Evolutionary conservation across 1,140 invertebrate species (phyloP).

Genomic region (Pogonomyrmex californicus): DNA sequence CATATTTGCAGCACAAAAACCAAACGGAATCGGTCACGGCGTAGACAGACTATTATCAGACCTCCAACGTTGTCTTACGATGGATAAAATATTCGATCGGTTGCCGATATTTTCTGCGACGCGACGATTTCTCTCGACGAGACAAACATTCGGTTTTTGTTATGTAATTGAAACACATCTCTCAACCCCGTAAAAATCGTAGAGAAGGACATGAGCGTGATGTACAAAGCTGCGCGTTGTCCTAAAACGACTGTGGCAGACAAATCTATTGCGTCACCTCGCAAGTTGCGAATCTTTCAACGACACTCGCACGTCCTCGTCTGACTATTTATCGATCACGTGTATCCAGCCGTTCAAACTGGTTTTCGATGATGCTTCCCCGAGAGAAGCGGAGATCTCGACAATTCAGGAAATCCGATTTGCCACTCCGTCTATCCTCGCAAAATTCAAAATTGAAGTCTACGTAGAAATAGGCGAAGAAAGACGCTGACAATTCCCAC

Average conservation of each 20-base stretch:
- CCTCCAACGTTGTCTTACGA: not conserved
- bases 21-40: not conserved
- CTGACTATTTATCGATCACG: slow-evolving; percentile 61
- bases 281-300: slow-evolving; percentile 53
- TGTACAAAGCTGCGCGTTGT: slow-evolving; percentile 24
- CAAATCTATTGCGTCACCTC: slow-evolving; percentile 48
- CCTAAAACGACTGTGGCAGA: slow-evolving; percentile 32
- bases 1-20: not conserved
- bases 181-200: not conserved
- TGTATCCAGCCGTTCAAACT: slow-evolving; percentile 52
- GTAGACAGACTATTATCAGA: slow-evolving; percentile 34
- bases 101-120: slow-evolving; percentile 33
- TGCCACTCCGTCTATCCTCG: slow-evolving; percentile 62
- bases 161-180: slow-evolving; percentile 18
- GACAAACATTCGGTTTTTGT: not conserved
- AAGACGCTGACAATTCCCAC: slow-evolving; percentile 42
- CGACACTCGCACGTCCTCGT: slow-evolving; percentile 47
- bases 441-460: slow-evolving; percentile 65
- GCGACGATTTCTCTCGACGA: slow-evolving; percentile 11
- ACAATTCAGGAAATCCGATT: slow-evolving; percentile 63
- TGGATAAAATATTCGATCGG: not conserved
- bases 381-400: slow-evolving; percentile 52
- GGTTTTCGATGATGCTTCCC: slow-evolving; percentile 54
- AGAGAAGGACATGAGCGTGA: not conserved
- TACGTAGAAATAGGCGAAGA: slow-evolving; percentile 43